Evolutionary conservation across 2,797 vertebrate species (phyloP), one percentile per base, ranked within the genome.

Genomic region (Sandelia bainsii): DNA sequence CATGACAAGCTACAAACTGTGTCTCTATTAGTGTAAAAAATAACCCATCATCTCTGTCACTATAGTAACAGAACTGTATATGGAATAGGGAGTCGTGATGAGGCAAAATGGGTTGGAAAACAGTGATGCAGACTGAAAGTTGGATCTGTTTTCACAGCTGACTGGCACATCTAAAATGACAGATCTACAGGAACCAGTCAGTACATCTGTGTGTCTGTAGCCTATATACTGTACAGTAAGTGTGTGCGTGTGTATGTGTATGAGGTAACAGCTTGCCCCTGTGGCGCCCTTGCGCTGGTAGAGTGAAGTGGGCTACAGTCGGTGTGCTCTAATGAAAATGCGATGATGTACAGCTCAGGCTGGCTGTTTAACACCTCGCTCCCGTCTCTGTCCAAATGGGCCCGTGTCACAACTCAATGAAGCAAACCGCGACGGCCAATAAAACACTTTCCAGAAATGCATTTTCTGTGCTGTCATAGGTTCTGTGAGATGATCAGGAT

Each of bases 291-390:
- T 22, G n/a, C 70, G 53, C 70, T 84, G 69, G 53, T 44, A 32
- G 68, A 52, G 77, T 64, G 52, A 63, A 39, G 66, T 52, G 69
- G 61, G 53, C 70, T 48, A 23, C 44, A 60, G 72, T 74, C 57
- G 68, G 71, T 70, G 69, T 19, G 69, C 68, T 32, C 17, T 81
- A 80, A 91, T 88, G 82, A 88, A 80, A 83, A 74, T 19, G 74
- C 8, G 75, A 60, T 83, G 85, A 90, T 76, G 42, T 80, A 72
- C 72, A 34, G 67, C 69, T 77, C 77, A 52, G 84, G 25, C 16
- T 40, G 61, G 48, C 68, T 62, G 49, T 63, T 70, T 48, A 57
- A 53, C 58, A 44, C 75, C 48, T 66, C 66, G 1, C 57, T 61
- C 61, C 69, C 20, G 53, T 69, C 70, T 80, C 17, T 44, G 62